Evolutionary conservation across 2,113 vertebrate genomes (phyloP), one percentile per base, ranked within the genome.

Genomic region (Dicrurus megarhynchus): DNA sequence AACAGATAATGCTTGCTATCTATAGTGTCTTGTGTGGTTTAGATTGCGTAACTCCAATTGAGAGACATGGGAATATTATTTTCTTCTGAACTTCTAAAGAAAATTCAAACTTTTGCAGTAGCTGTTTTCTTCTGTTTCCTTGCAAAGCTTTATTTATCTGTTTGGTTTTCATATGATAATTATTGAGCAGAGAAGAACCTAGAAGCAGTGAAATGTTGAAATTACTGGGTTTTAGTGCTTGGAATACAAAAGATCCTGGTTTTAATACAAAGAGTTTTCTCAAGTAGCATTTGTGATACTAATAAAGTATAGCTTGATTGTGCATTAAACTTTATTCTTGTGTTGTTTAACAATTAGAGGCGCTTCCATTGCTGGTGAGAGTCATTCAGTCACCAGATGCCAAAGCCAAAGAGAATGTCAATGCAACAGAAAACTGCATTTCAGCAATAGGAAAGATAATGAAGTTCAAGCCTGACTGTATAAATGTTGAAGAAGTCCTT

Each of bases 341-440:
- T 88, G 46, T 71, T 87, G 44, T 96, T 87, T 71, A 60, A 67
- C 83, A 46, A 44, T 82, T 92, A 93, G 99, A 99, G 98, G 99
- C 99, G 9, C 98, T 99, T 95, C 99, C 99, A 15, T 94, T 99
- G 91, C 98, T 99, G 93, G 99, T 99, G 82, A 96, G 98, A 93
- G 99, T 99, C 95, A 99, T 99, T 97, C 99, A 99, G 89, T 98
- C 99, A 44, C 95, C 98, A 13, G 99, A 99, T 79, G 98, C 99
- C 33, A 99, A 98, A 98, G 97, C 98, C 95, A 99, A 99, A 98
- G 99, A 99, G 93, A 99, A 99, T 24, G 95, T 99, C 91, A 99
- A 99, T 57, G 99, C 99, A 46, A 99, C 99, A 27, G 99, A 99
- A 97, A 99, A 99, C 98, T 99, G 99, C 97, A 99, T 99, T 97